Conservation (phyloP, 2,888 invertebrate species). For the Pheosia gnoma region DNA sequence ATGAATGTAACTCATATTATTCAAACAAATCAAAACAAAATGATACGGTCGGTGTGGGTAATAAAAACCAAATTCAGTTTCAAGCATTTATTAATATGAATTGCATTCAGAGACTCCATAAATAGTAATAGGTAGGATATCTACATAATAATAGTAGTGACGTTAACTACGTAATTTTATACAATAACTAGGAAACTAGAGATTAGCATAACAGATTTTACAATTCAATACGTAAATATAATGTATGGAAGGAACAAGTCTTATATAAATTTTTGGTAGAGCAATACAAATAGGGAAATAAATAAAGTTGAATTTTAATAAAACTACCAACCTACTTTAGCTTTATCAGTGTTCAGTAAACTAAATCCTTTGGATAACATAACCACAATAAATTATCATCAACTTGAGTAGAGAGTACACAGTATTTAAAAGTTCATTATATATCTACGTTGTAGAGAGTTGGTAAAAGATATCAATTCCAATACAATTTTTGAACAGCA, state of each 20-base stretch:
- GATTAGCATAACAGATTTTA: not conserved
- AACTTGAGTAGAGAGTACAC: too few relatives aligned
- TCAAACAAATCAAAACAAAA: constrained; percentile 40
- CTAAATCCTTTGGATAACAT: not conserved
- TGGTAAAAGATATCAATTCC: too few relatives aligned
- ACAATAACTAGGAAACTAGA: not conserved
- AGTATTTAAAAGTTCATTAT: too few relatives aligned
- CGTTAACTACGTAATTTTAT: not conserved
- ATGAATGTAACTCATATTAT: constrained; percentile 82
- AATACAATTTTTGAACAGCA: not conserved
- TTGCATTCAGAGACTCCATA: constrained; percentile 73
- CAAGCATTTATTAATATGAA: constrained; percentile 81
- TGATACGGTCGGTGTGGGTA: constrained; percentile 44
- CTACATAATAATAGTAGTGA: not conserved
- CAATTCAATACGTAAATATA: too few relatives aligned
- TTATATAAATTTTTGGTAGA: not conserved
- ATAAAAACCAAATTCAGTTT: constrained; percentile 64
- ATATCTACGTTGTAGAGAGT: too few relatives aligned
- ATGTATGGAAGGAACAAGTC: not conserved
- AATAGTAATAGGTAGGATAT: constrained; percentile 13
- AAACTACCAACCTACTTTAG: not conserved
- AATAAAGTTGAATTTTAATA: too few relatives aligned
- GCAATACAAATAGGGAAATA: not conserved
- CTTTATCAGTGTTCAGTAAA: not conserved
- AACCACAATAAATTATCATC: too few relatives aligned